phyloP scores from a whole-genome alignment of 2,888 invertebrate genomes.

The Nomada fabriciana region DNA sequence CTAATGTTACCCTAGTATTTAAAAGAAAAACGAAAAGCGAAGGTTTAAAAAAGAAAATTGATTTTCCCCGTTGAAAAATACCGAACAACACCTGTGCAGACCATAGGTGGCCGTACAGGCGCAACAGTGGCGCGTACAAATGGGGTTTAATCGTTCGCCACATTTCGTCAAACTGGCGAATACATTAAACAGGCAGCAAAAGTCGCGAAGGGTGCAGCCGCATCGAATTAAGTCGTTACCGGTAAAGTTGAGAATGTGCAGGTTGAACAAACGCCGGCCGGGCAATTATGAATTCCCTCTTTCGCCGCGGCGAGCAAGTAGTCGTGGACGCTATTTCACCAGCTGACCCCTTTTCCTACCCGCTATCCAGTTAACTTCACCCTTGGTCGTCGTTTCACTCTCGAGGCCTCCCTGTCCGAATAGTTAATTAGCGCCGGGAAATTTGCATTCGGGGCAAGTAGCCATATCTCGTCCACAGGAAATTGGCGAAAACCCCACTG shows the following conservation, averaged over 20 bases:
- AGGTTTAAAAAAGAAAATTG: no score
- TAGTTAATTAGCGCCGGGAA: conserved; percentile 79
- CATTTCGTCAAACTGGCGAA: conserved; percentile 54
- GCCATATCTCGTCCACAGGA: conserved; percentile 63
- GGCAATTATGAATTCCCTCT: conserved; percentile 80
- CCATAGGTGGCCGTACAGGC: no score
- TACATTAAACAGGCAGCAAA: conserved; percentile 42
- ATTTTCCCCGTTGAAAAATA: no score
- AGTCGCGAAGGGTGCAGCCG: conserved; percentile 28
- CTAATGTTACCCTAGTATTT: background rate
- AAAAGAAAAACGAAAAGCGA: background rate
- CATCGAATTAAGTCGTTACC: conserved; percentile 62
- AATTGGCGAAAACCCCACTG: conserved; percentile 45
- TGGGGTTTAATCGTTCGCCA: conserved; percentile 44
- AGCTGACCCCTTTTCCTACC: conserved; percentile 60
- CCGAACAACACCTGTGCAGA: no score
- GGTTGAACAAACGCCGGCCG: conserved; percentile 71
- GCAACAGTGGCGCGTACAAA: background rate
- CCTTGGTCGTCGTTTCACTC: conserved; percentile 63
- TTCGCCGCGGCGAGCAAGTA: conserved; percentile 55
- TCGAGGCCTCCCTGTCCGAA: conserved; percentile 64
- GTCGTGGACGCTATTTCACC: conserved; percentile 71
- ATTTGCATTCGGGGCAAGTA: conserved; percentile 78
- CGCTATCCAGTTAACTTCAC: conserved; percentile 76
- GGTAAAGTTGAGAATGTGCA: conserved; percentile 61